Evolutionary conservation across 2,797 vertebrate genomes (phyloP), one percentile per base, ranked within the genome.

Genomic region (Gobionotothen gibberifrons): DNA sequence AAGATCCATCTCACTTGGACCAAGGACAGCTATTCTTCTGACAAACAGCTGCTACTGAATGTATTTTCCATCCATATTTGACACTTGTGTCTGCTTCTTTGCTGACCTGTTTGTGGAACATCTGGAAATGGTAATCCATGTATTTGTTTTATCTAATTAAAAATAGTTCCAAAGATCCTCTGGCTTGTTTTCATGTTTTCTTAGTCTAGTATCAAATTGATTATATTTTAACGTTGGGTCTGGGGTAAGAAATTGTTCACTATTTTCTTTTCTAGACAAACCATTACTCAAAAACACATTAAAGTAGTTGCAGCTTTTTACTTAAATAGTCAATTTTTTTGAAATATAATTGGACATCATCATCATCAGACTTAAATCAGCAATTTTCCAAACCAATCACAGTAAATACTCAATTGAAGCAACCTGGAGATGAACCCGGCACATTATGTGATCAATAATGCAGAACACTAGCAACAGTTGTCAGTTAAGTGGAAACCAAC

Each of bases 401-500:
- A 57, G 22, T 65, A 74, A 71, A 17, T 13, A 44, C 36, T 75
- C 26, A 9, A 61, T 9, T 47, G 36, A 65, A 51, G 36, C 40
- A 44, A 56, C 53, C 26, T 79, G 58, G 26, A 21, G 9, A 78
- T 61, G 54, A 72, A 86, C 56, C 65, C 15, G 9, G 4, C 11
- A 48, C 3, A 3, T 55, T 44, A 39, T 26, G 3, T 46, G 47
- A 73, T 66, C 22, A 19, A 49, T 59, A 29, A 65, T 44, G 46
- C 40, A 39, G 44, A 46, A 46, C 51, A 66, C n/a, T 10, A 42
- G 52, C 40, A 53, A 64, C 54, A 74, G 43, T 69, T 55, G 22
- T 61, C 49, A 71, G 63, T 75, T 70, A 44, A 72, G 57, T 26
- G 16, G 26, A 48, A 80, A 56, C 60, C 9, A 79, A 61, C 66